phyloP scores from a whole-genome alignment of 37 sponge, comb jelly and placozoan species.

The Dysidea cf. avara region DNA sequence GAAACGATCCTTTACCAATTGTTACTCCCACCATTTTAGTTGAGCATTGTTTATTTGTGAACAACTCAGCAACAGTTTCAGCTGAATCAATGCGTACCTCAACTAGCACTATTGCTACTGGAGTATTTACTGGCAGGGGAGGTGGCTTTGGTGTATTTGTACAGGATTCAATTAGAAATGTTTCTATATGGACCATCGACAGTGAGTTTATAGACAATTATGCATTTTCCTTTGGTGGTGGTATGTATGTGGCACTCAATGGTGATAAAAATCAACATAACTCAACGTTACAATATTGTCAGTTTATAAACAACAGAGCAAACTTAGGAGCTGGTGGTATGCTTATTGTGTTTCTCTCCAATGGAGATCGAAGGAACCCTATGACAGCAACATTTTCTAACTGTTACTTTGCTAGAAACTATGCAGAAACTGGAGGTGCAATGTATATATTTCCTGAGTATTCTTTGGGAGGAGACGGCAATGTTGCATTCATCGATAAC shows the following conservation, averaged over 20 bases:
- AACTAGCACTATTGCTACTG: background rate
- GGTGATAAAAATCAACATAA: conserved; percentile 15
- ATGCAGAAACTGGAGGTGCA: conserved; percentile 22
- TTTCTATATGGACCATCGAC: conserved; percentile 18
- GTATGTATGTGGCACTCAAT: conserved; percentile 27
- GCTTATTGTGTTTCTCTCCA: conserved; percentile 4
- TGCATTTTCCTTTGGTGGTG: conserved; percentile 63
- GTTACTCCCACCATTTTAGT: conserved; percentile 9
- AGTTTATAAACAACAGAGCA: conserved; percentile 28
- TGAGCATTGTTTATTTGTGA: conserved; percentile 1
- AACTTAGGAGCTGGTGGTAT: conserved; percentile 43
- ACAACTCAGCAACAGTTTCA: too few species aligned
- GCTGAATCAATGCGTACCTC: conserved; percentile 15
- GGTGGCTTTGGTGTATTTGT: conserved; percentile 56
- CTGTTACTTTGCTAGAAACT: background rate
- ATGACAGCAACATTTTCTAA: background rate
- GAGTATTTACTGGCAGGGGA: conserved; percentile 55
- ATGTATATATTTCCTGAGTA: conserved; percentile 13
- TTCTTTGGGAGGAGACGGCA: background rate
- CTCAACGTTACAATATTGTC: background rate
- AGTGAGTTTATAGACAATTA: conserved; percentile 33
- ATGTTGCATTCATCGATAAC: background rate
- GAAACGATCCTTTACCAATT: too few species aligned
- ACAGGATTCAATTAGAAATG: conserved; percentile 30
- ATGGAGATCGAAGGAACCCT: background rate